Conservation (phyloP, 2,888 invertebrate species). For the Eupithecia dodoneata region DNA sequence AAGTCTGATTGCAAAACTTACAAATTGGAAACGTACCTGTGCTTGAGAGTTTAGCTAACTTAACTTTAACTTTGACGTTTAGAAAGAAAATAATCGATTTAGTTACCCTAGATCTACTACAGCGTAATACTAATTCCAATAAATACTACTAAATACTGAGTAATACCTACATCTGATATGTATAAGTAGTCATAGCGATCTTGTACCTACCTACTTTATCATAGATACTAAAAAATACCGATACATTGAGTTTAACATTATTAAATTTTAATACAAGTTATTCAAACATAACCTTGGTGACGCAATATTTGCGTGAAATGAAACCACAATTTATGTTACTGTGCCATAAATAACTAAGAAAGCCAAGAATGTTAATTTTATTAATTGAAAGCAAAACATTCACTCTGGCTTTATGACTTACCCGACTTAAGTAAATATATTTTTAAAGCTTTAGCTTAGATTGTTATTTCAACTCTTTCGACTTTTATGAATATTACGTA, state of each 20-base stretch:
- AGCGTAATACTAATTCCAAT: no score
- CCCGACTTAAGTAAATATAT: conserved; percentile 18
- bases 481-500: conserved; percentile 22
- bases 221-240: no score
- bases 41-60: no score
- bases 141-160: no score
- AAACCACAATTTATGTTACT: conserved; percentile 36
- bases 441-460: conserved; percentile 17
- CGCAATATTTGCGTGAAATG: conserved; percentile 40
- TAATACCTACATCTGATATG: no score
- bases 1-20: background rate
- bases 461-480: conserved; percentile 20
- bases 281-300: conserved; percentile 35
- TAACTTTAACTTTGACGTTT: no score
- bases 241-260: background rate
- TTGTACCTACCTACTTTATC: no score
- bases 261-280: background rate
- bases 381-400: conserved; percentile 40
- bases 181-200: no score
- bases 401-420: conserved; percentile 24
- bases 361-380: conserved; percentile 34
- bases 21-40: background rate
- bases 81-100: background rate
- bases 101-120: background rate
- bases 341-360: conserved; percentile 35